These are phyloP conservation scores for Dermochelys coriacea DNA, from an alignment of 2,797 vertebrate species.

Conservation along the genomic window DNA sequence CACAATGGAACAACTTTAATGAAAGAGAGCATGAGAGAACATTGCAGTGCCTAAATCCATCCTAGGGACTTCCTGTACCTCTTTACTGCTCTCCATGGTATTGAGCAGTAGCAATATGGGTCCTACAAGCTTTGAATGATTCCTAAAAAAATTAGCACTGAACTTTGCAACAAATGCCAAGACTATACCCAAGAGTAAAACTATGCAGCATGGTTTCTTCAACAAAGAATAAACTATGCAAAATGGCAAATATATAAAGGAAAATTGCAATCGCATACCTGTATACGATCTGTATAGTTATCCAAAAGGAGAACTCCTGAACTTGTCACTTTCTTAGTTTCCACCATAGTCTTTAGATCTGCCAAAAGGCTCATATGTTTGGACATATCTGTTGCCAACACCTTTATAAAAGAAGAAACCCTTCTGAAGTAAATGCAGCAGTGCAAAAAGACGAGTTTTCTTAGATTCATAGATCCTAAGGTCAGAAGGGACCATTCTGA, in stretches of 20 bases:
- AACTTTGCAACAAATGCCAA: accelerated
- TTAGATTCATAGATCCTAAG: no score
- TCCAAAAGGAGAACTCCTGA: constrained; percentile 96
- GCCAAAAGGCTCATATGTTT: constrained; percentile 98
- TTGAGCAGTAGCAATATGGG: not conserved
- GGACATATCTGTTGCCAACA: constrained; percentile 98
- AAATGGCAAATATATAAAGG: accelerated
- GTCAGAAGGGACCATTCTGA: no score
- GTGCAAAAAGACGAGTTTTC: accelerated
- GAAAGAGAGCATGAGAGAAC: not conserved
- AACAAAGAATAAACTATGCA: accelerated
- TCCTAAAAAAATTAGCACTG: not conserved
- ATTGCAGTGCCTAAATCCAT: not conserved
- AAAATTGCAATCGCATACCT: constrained; percentile 80
- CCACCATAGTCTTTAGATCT: constrained; percentile 98
- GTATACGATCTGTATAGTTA: constrained; percentile 98
- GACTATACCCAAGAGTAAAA: accelerated
- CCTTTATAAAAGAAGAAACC: constrained; percentile 78
- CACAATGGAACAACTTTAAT: not conserved
- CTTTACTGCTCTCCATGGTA: not conserved
- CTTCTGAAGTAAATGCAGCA: not conserved
- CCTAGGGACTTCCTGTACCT: not conserved
- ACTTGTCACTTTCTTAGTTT: constrained; percentile 98
- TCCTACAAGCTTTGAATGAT: accelerated
- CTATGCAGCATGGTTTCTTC: accelerated